Base-by-base conservation (phyloP, 2,888 invertebrate species). In the Rambutsinella grinnellia region DNA sequence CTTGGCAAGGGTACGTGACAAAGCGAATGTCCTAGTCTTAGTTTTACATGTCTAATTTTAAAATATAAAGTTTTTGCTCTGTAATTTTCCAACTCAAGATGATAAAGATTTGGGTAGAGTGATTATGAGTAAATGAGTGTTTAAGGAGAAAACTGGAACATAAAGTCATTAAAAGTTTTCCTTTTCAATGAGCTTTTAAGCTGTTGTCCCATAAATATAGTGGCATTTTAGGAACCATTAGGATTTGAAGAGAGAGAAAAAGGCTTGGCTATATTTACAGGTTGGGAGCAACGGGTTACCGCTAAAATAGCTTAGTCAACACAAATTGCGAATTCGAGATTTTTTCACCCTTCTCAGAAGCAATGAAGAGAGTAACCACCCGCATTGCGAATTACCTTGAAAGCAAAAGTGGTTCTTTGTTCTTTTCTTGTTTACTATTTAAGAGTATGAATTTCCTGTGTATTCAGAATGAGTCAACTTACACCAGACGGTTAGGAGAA, bases 341-440 rank as follows among this genome's bases (percentile, higher is more conserved):
- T 5, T 36, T 36, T 36, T 36, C 36, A 36, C 5, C 36, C 36
- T 36, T 36, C 36, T 36, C 13, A 36, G 36, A 36, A 36, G 36
- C 36, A 36, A 36, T 36, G 6, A 36, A 36, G 13, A 36, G 36
- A 36, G 13, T 36, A 36, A 36, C 36, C 36, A 36, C 36, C 36
- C 36, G 36, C 36, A n/a, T 53, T 56, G 27, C 23, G 27, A 49
- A 19, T 49, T 61, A 54, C 60, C 69, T 69, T 61, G 61, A 69
- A 61, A 69, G 69, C 47, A 69, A 47, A 61, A 69, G 60, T 53
- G 58, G 67, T 67, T 66, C 57, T 57, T 57, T 57, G 58, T 67
- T 57, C 67, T 58, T n/a, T 51, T 56, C 44, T 60, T 60, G 23
- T 44, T 21, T 23, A 28, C 27, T 17, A 51, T 28, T 36, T 36